Percentiles rank a stretch among this genome's conserved stretches.
Evolutionary conservation across 2,888 invertebrate genomes (phyloP).

Genomic region (Zaprionus obscuricornis): DNA sequence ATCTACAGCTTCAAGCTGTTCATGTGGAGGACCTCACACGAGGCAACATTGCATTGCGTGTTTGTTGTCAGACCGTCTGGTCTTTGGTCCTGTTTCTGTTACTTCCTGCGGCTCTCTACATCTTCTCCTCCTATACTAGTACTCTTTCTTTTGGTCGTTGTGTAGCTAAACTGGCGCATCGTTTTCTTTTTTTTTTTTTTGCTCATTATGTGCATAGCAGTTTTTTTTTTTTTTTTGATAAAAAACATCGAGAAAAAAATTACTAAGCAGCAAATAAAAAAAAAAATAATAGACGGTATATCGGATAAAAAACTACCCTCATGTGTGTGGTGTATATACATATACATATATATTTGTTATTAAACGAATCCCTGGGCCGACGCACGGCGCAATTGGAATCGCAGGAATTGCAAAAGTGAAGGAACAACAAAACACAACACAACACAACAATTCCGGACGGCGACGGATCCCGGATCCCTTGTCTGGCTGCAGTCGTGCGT

Average conservation of each 20-base stretch:
- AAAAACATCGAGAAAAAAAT: constrained; percentile 19
- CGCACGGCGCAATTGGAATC: constrained; percentile 4
- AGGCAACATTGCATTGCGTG: constrained; percentile 18
- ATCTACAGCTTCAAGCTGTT: neutral
- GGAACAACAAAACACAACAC: too few species aligned
- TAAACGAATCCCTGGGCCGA: constrained; percentile 47
- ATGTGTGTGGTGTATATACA: constrained; percentile 22
- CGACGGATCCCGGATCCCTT: constrained; percentile 6
- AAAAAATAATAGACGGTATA: constrained; percentile 15
- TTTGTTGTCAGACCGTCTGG: constrained; percentile 29
- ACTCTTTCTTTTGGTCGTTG: constrained; percentile 7
- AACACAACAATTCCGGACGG: constrained; percentile 28
- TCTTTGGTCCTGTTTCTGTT: neutral
- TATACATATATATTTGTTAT: constrained; percentile 69
- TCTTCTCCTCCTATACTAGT: too few species aligned
- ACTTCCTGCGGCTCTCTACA: neutral
- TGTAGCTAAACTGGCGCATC: constrained; percentile 19
- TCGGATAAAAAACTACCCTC: constrained; percentile 61
- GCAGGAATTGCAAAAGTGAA: too few species aligned
- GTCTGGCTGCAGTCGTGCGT: constrained; percentile 57
- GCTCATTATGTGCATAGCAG: constrained; percentile 63
- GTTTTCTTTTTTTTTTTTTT: too few species aligned
- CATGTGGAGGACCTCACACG: constrained; percentile 39
- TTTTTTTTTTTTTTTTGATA: too few species aligned
- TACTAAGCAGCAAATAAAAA: constrained; percentile 18